Conservation (phyloP, 2,888 invertebrate species). For the Antheraea yamamai region DNA sequence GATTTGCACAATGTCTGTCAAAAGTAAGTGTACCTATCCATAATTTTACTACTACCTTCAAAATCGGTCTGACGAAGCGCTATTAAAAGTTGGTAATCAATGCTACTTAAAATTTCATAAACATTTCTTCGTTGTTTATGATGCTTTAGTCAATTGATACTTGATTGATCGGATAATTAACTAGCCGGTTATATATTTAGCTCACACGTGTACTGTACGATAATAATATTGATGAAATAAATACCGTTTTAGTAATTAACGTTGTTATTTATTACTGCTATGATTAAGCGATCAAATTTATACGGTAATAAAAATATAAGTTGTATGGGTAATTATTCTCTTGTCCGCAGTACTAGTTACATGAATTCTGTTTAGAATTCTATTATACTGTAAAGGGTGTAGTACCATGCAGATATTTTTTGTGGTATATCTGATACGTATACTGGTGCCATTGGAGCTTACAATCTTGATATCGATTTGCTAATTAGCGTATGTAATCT, state of each 20-base stretch:
- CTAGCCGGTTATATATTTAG: slow-evolving; percentile 14
- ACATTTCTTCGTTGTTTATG: slow-evolving; percentile 6
- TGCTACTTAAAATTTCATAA: slow-evolving; percentile 8
- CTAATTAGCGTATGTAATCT: no score
- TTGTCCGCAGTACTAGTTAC: background rate
- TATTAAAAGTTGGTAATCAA: background rate
- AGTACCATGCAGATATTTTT: background rate
- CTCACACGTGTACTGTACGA: slow-evolving; percentile 11
- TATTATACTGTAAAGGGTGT: background rate
- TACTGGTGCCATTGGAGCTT: no score
- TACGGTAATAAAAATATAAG: slow-evolving; percentile 1
- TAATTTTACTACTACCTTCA: background rate
- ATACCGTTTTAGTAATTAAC: slow-evolving; percentile 18
- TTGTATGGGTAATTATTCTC: background rate
- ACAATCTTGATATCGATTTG: no score
- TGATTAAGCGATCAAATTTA: background rate
- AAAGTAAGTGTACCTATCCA: background rate
- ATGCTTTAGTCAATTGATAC: slow-evolving; percentile 10
- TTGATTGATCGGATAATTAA: slow-evolving; percentile 22
- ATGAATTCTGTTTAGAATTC: background rate
- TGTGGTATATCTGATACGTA: background rate
- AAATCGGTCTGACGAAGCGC: background rate
- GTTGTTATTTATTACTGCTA: slow-evolving; percentile 8
- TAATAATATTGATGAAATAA: slow-evolving; percentile 12
- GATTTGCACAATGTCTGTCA: no score